phyloP scores from a whole-genome alignment of 2,888 invertebrate genomes.

The Sinotaia quadrata region DNA sequence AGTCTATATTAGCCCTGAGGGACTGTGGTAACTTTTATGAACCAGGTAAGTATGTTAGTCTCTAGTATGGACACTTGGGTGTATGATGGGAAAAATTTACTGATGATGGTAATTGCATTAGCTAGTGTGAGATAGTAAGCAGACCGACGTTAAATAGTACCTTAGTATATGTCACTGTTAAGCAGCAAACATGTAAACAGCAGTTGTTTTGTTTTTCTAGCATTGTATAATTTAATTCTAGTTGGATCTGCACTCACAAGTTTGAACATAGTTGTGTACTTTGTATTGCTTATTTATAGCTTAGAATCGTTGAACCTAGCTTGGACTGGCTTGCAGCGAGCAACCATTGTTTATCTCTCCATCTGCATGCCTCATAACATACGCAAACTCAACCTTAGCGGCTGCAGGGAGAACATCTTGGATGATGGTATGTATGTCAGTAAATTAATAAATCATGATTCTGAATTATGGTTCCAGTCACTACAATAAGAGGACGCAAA shows the following conservation, averaged over 20 bases:
- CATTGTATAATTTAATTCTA: background rate
- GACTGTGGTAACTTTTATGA: no score
- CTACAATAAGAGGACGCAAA: no score
- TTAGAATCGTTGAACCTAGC: conserved; percentile 80
- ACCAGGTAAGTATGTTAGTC: no score
- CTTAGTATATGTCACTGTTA: no score
- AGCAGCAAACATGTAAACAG: no score
- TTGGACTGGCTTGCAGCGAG: conserved; percentile 82
- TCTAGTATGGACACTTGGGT: no score
- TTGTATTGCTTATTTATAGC: conserved; percentile 73
- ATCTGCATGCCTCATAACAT: conserved; percentile 78
- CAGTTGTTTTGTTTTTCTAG: background rate
- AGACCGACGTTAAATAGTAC: no score
- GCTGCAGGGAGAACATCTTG: conserved; percentile 83
- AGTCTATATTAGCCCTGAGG: no score
- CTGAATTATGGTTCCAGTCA: no score
- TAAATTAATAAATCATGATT: background rate
- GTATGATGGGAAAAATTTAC: no score
- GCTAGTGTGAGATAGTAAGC: background rate
- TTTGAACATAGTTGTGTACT: no score
- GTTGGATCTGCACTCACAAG: background rate
- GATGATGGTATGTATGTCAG: conserved; percentile 77
- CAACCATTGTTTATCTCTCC: conserved; percentile 78
- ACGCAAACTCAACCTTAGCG: conserved; percentile 85
- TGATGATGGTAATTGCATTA: conserved; percentile 4